Evolutionary conservation across 2,113 vertebrate genomes (phyloP), one percentile per base, ranked within the genome.

Genomic region (Myrmophylax atrothorax): DNA sequence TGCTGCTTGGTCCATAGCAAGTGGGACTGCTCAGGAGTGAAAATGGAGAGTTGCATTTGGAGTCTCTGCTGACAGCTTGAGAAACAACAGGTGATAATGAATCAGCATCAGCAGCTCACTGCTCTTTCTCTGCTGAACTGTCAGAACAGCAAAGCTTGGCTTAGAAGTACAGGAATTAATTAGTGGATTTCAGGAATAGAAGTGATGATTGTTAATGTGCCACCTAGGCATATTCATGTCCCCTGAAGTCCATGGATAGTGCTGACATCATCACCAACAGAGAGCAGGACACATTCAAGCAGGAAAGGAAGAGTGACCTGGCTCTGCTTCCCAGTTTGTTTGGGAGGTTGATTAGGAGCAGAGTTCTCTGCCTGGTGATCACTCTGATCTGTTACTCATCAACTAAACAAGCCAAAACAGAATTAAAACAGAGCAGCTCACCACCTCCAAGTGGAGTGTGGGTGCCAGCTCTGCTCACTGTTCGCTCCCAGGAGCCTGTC

Each of bases 41-140:
- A 93, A 87, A 73, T 60, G 11, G 46, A 35, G 72, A 55, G 25
- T 19, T 70, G 24, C 19, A 37, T 70, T 74, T 70, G 47, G 75
- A 89, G 44, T 75, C 47, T 28, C 4, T 70, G 80, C 91, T 81
- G 53, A 64, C 64, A 91, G 73, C 80, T 37, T 84, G 87, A 93
- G 87, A 74, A 95, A 44, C 63, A 92, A 59, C 84, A 92, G 80
- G 86, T 90, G 60, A 93, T 67, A 56, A 89, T 70, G 73, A 89
- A 68, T 70, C 68, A 60, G 76, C 47, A 64, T 17, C 73, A 87
- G 29, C 68, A 92, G 58, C 77, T 91, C 83, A 35, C 80, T 84
- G 73, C 38, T 87, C 60, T 29, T 72, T 92, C 77, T 74, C 73
- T 44, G 25, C 56, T 92, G 60, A 72, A 75, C 69, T 84, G 81